A percentile compares a stretch with the other conserved stretches of the same genome.
phyloP scores from a whole-genome alignment of 64 coral and sea anemone species.

The Hydrozoanthus tunicans region DNA sequence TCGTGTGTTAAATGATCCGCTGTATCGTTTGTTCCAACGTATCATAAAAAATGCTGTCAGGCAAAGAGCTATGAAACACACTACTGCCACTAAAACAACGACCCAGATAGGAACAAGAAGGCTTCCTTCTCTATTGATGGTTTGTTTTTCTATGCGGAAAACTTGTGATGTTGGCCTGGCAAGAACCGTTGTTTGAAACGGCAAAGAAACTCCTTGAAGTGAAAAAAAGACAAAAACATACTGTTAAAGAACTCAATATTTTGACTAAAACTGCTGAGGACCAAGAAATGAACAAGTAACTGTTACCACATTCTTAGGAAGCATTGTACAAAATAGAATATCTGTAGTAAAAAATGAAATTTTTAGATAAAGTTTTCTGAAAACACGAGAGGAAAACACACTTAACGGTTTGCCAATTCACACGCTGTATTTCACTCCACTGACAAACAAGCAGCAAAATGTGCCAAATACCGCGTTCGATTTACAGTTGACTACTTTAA shows the following conservation, averaged over 20 bases:
- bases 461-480: too few species aligned
- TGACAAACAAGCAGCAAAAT: too few species aligned
- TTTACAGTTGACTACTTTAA: too few species aligned
- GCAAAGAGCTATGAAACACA: slow-evolving; percentile 25
- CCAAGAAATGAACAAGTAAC: neutral
- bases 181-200: neutral
- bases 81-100: slow-evolving; percentile 6
- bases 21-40: slow-evolving; percentile 52
- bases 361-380: too few species aligned
- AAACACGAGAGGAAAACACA: too few species aligned
- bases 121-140: neutral
- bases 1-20: slow-evolving; percentile 35
- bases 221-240: neutral
- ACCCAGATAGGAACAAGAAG: slow-evolving; percentile 50
- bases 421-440: too few species aligned
- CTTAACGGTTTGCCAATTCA: neutral
- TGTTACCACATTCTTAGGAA: neutral
- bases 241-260: neutral
- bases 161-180: slow-evolving; percentile 10
- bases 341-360: neutral
- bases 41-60: slow-evolving; percentile 3
- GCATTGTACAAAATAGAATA: neutral
- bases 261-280: neutral
- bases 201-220: neutral
- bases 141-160: neutral